phyloP scores from a whole-genome alignment of 2,888 invertebrate genomes.

The Troides aeacus region DNA sequence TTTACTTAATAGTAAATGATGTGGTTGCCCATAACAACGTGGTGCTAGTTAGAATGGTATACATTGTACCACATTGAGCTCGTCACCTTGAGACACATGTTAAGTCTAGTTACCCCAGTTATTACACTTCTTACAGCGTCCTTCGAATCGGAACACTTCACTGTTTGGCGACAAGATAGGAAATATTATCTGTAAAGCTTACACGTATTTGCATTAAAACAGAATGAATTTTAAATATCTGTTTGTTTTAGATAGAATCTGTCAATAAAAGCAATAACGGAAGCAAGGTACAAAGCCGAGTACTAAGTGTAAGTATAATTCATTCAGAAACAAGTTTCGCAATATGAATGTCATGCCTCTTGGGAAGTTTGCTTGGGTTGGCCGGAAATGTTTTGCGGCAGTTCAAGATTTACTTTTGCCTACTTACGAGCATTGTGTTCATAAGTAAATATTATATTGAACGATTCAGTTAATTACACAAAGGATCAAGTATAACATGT shows the following conservation, averaged over 20 bases:
- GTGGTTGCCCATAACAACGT: too few relatives aligned
- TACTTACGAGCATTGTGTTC: conserved; percentile 3
- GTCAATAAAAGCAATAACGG: conserved; percentile 16
- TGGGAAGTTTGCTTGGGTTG: conserved; percentile 22
- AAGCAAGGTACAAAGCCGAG: conserved; percentile 2
- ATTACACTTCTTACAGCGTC: too few relatives aligned
- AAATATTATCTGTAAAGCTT: too few relatives aligned
- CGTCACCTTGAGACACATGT: too few relatives aligned
- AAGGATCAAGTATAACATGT: not conserved
- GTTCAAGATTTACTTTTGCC: conserved; percentile 13
- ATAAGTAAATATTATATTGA: conserved; percentile 2
- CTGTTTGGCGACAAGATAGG: too few relatives aligned
- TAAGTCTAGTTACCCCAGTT: too few relatives aligned
- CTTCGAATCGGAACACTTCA: too few relatives aligned
- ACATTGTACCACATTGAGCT: too few relatives aligned
- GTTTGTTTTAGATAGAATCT: not conserved
- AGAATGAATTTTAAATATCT: not conserved
- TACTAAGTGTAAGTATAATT: conserved; percentile 8
- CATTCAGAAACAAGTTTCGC: conserved; percentile 21
- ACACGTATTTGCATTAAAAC: too few relatives aligned
- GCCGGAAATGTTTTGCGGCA: conserved; percentile 21
- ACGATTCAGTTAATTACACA: not conserved
- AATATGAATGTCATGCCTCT: conserved; percentile 21
- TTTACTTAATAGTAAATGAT: too few relatives aligned
- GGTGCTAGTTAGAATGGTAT: too few relatives aligned